phyloP scores from a whole-genome alignment of 2,797 vertebrate species.

The Anas acuta region DNA sequence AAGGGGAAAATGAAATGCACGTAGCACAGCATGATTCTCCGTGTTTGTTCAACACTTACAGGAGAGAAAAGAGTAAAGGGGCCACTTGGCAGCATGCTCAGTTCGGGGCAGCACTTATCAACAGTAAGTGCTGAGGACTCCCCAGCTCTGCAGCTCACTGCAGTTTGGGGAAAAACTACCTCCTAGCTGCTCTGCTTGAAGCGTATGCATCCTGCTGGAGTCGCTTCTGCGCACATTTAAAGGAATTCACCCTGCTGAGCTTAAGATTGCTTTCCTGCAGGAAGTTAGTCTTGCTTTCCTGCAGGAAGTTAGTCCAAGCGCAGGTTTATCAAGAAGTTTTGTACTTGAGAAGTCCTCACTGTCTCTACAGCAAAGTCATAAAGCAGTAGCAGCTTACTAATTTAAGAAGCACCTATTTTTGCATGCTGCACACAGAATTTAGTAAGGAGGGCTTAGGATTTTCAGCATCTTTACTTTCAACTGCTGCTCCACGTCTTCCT shows the following conservation, averaged over 20 bases:
- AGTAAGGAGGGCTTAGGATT: background rate
- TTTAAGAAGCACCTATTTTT: background rate
- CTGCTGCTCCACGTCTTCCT: background rate
- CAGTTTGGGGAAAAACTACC: background rate
- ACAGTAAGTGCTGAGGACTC: background rate
- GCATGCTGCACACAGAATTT: background rate
- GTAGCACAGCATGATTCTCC: background rate
- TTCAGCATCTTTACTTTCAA: background rate
- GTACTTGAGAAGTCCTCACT: background rate
- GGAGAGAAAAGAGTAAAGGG: background rate
- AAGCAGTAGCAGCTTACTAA: background rate
- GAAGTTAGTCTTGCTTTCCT: background rate
- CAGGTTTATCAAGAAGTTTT: background rate
- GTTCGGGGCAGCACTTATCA: background rate
- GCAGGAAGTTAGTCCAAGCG: background rate
- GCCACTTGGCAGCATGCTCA: background rate
- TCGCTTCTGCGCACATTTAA: background rate
- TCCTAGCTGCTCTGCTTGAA: background rate
- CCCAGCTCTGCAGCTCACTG: background rate
- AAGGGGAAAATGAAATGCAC: background rate
- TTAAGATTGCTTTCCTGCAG: background rate
- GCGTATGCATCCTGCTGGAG: background rate
- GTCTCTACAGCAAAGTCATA: background rate
- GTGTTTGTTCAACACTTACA: background rate
- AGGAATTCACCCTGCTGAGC: background rate